Conservation (phyloP, 2,888 invertebrate genomes). For the Zaprionus lineosus region DNA sequence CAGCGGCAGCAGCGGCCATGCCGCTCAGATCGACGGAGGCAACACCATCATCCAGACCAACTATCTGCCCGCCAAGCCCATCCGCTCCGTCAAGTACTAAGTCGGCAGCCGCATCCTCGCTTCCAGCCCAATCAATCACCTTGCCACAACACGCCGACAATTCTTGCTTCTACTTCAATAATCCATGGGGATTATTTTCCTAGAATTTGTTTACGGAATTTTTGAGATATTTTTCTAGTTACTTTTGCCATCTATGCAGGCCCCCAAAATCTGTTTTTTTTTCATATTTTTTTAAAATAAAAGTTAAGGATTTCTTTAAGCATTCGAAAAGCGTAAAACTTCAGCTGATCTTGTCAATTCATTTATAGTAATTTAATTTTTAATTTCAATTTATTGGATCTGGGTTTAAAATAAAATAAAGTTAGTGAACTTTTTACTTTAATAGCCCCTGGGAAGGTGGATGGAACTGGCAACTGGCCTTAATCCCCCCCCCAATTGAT, state of each 20-base stretch:
- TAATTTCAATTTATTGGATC: no score
- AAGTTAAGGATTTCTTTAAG: constrained; percentile 63
- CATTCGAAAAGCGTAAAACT: constrained; percentile 62
- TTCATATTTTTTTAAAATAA: constrained; percentile 61
- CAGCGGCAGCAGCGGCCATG: constrained; percentile 37
- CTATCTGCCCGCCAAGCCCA: constrained; percentile 69
- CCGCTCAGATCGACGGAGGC: constrained; percentile 17
- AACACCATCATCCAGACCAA: constrained; percentile 51
- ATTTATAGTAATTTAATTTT: neutral
- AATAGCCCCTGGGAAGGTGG: no score
- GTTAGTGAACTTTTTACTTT: no score
- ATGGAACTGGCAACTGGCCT: no score
- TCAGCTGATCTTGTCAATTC: neutral
- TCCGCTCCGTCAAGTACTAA: constrained; percentile 44
- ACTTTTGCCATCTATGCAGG: constrained; percentile 27
- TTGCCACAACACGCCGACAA: constrained; percentile 12
- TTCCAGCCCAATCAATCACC: constrained; percentile 1
- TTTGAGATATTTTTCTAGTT: constrained; percentile 52
- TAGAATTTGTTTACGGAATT: constrained; percentile 42
- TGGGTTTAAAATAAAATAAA: no score
- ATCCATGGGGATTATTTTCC: constrained; percentile 26
- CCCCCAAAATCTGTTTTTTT: constrained; percentile 24
- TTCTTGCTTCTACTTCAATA: constrained; percentile 35
- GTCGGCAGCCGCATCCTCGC: neutral
- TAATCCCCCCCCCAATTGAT: no score